Conservation (phyloP, 1,140 invertebrate genomes). For the Vanessa tameamea region DNA sequence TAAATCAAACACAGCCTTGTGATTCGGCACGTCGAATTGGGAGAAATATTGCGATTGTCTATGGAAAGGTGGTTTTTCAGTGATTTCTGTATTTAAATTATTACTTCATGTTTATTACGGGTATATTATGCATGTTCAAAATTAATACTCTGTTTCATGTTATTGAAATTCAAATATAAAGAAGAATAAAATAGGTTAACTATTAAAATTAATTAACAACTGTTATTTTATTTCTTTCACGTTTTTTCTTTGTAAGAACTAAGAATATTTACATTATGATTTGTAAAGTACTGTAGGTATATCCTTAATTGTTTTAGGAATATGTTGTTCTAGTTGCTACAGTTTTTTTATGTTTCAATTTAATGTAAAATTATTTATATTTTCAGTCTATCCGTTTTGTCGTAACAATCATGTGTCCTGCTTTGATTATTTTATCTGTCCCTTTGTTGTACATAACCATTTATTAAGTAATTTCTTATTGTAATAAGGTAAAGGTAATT, state of each 20-base stretch:
- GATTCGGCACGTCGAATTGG: no score
- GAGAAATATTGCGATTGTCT: no score
- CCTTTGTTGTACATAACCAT: background rate
- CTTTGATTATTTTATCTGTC: background rate
- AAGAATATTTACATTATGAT: background rate
- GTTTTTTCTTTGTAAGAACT: background rate
- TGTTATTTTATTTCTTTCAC: background rate
- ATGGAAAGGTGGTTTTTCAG: no score
- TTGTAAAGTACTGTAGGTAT: background rate
- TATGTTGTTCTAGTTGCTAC: background rate
- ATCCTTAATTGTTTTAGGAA: background rate
- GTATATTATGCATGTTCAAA: background rate
- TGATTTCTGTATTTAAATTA: background rate
- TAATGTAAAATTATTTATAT: conserved; percentile 3
- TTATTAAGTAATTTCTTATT: background rate
- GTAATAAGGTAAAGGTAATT: background rate
- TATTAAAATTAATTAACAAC: no score
- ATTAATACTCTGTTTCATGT: background rate
- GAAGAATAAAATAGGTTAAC: background rate
- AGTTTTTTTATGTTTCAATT: background rate
- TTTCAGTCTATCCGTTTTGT: background rate
- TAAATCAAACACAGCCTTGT: no score
- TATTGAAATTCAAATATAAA: background rate
- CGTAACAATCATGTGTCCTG: background rate
- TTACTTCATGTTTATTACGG: background rate